Percentiles rank a stretch among this genome's conserved stretches.
phyloP scores from a whole-genome alignment of 1,140 invertebrate species.

The Conus betulinus region DNA sequence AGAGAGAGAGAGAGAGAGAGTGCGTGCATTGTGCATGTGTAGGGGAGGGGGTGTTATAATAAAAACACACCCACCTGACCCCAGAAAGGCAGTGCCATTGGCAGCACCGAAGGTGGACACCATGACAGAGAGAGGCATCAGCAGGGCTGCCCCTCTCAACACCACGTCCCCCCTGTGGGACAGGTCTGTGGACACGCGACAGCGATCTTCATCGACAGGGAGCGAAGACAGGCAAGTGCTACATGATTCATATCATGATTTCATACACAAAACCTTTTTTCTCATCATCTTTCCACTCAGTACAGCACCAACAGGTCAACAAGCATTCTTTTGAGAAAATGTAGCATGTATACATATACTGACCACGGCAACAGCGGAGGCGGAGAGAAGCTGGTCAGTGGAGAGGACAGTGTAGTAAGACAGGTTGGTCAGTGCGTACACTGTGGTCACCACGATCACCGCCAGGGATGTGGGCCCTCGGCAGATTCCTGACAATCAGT shows the following conservation, averaged over 20 bases:
- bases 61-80: background rate
- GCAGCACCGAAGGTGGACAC: conserved; percentile 71
- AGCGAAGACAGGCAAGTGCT: too few species aligned
- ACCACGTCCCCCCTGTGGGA: conserved; percentile 69
- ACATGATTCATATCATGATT: too few species aligned
- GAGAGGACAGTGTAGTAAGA: conserved; percentile 96
- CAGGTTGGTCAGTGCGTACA: conserved; percentile 96
- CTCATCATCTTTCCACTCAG: too few species aligned
- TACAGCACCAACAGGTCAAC: too few species aligned
- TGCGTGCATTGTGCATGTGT: too few species aligned
- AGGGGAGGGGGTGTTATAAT: too few species aligned
- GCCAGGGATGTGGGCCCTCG: conserved; percentile 96
- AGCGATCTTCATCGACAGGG: background rate
- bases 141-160: conserved; percentile 52
- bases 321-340: too few species aligned
- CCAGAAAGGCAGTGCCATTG: conserved; percentile 68
- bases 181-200: conserved; percentile 58
- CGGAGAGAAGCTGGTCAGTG: conserved; percentile 87
- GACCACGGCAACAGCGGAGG: conserved; percentile 95
- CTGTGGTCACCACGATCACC: conserved; percentile 91
- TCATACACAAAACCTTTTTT: too few species aligned
- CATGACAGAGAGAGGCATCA: conserved; percentile 69
- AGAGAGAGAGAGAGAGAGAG: too few species aligned
- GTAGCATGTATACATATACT: conserved; percentile 63
- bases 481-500: conserved; percentile 86